These are phyloP conservation scores for Acrocephalus arundinaceus DNA, from an alignment of 2,113 vertebrate genomes.

Conservation along the genomic window DNA sequence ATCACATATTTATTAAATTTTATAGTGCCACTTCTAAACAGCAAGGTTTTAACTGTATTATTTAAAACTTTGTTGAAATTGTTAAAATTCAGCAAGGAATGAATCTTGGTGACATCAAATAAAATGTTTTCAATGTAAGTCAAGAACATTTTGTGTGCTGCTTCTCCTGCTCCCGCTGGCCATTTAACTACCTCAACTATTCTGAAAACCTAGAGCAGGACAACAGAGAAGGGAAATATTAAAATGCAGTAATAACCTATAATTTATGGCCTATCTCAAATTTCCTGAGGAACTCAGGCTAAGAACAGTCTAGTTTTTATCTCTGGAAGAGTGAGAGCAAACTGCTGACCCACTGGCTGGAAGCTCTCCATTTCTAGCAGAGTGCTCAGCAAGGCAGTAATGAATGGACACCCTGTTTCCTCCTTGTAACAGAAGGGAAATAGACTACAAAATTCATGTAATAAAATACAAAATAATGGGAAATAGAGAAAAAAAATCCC, in stretches of 20 bases:
- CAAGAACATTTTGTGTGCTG: not conserved
- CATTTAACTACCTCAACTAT: not conserved
- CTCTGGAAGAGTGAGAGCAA: not conserved
- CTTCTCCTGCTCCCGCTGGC: accelerated
- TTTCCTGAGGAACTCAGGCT: not conserved
- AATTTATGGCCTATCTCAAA: not conserved
- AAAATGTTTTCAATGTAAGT: not conserved
- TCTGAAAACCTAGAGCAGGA: not conserved
- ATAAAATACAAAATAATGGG: not conserved
- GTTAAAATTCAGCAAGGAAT: not conserved
- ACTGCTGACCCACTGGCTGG: not conserved
- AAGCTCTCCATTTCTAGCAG: not conserved
- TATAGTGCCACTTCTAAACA: not conserved
- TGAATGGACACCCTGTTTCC: not conserved
- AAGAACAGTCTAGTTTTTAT: not conserved
- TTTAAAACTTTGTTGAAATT: not conserved
- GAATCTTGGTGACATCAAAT: not conserved
- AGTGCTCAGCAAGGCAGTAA: not conserved
- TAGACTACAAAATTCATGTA: not conserved
- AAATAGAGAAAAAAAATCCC: not conserved
- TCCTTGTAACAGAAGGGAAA: not conserved
- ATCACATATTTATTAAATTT: not conserved
- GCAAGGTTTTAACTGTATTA: not conserved
- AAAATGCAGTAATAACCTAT: not conserved
- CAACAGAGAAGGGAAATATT: not conserved